phyloP scores from a whole-genome alignment of 2,113 vertebrate species.

The Ceuthmochares aereus region DNA sequence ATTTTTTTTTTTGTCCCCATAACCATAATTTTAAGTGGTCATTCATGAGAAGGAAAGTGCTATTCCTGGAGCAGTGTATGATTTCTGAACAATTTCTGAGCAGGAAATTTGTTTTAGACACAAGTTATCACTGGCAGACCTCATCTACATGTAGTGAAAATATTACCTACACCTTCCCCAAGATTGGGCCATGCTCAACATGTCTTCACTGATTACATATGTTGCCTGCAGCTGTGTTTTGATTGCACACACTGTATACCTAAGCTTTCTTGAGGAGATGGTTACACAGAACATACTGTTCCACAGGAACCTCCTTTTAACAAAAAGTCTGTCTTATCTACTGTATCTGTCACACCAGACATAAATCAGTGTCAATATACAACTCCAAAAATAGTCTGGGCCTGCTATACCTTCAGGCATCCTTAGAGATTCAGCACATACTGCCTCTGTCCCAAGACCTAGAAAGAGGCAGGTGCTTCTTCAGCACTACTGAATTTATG shows the following conservation, averaged over 20 bases:
- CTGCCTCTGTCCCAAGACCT: background rate
- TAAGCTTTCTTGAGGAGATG: conserved; percentile 18
- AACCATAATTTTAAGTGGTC: background rate
- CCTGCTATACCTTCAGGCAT: conserved; percentile 26
- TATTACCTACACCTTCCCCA: conserved; percentile 41
- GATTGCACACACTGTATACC: conserved; percentile 29
- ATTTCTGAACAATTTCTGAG: conserved; percentile 37
- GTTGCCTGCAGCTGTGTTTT: conserved; percentile 9
- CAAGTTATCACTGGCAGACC: conserved; percentile 49
- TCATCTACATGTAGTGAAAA: conserved; percentile 16
- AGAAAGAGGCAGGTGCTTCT: conserved; percentile 12
- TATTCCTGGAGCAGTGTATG: background rate
- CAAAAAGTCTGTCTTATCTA: conserved; percentile 12
- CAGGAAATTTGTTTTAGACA: conserved; percentile 40
- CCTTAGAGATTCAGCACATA: background rate
- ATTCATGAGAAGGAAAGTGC: background rate
- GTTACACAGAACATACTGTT: conserved; percentile 8
- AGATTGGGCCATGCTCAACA: conserved; percentile 22
- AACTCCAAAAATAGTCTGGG: background rate
- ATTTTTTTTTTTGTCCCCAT: background rate
- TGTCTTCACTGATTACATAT: conserved; percentile 7
- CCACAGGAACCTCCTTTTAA: background rate
- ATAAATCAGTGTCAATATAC: conserved; percentile 40
- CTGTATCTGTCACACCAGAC: background rate
- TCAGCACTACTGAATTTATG: background rate